A percentile compares a stretch with the other conserved stretches of the same genome.
Conservation (phyloP, 1,140 invertebrate species). For the Venturia canescens region DNA sequence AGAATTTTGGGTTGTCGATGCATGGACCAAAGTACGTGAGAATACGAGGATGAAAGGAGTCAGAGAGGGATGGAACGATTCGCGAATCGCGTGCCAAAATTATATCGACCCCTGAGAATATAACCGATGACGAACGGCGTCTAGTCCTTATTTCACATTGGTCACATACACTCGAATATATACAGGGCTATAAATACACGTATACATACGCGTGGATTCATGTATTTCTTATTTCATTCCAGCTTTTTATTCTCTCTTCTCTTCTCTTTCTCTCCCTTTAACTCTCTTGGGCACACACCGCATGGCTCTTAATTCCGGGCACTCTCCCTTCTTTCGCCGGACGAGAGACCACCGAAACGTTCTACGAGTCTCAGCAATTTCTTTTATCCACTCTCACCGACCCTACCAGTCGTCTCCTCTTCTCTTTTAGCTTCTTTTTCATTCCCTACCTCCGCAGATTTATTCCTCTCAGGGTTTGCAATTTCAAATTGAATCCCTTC, state of each 20-base stretch:
- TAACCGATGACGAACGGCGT: conserved; percentile 55
- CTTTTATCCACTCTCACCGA: conserved; percentile 24
- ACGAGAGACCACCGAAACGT: conserved; percentile 5
- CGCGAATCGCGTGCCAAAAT: conserved; percentile 64
- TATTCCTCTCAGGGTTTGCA: not conserved
- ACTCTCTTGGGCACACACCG: not conserved
- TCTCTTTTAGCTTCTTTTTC: not conserved
- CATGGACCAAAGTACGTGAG: conserved; percentile 17
- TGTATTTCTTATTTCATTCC: conserved; percentile 21
- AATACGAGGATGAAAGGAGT: conserved; percentile 12
- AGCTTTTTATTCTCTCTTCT: not conserved
- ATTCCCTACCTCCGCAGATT: not conserved
- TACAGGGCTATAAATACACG: not conserved
- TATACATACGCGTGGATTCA: not conserved
- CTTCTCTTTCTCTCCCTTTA: not conserved
- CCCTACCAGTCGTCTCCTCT: not conserved
- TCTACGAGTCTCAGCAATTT: conserved; percentile 19
- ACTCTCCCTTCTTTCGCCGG: conserved; percentile 9
- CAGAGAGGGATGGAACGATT: conserved; percentile 9
- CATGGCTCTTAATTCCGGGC: conserved; percentile 12
- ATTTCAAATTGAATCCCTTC: conserved; percentile 2
- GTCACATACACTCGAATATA: conserved; percentile 10
- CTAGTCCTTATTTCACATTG: conserved; percentile 51
- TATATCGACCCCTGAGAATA: conserved; percentile 63
- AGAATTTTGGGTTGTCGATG: conserved; percentile 14